Evolutionary conservation across 1,140 invertebrate genomes (phyloP).

Genomic region (Brachionus plicatilis): DNA sequence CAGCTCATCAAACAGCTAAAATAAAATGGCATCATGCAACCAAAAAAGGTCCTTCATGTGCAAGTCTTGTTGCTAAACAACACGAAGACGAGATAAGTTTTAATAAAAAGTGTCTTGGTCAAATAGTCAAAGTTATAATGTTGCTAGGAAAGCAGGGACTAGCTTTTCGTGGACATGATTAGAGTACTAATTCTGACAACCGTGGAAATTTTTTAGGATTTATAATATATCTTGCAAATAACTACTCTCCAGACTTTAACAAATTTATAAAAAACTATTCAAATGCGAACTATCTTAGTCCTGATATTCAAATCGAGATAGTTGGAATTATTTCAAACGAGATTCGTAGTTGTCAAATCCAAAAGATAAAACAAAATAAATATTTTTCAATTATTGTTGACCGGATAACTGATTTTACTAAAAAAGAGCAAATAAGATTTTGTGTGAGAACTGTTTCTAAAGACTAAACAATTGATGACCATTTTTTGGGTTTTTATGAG

Average conservation of each 20-base stretch:
- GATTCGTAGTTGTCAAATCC: neutral
- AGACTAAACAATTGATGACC: neutral
- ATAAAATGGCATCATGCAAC: neutral
- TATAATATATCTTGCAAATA: no score
- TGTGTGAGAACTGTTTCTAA: neutral
- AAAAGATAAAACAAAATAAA: neutral
- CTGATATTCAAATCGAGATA: neutral
- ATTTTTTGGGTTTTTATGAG: neutral
- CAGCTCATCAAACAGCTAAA: neutral
- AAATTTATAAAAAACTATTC: no score
- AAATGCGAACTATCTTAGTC: neutral
- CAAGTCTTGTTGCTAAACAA: neutral
- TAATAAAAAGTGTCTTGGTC: neutral
- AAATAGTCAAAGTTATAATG: no score
- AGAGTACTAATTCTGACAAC: no score
- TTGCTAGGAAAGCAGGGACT: no score
- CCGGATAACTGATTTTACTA: neutral
- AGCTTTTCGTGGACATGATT: no score
- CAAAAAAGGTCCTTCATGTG: neutral
- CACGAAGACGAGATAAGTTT: neutral
- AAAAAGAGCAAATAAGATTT: neutral
- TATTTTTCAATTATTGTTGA: neutral
- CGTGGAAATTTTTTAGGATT: no score
- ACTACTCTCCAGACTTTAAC: no score
- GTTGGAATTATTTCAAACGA: neutral